phyloP scores from a whole-genome alignment of 2,888 invertebrate species.

The Parnassius smintheus region DNA sequence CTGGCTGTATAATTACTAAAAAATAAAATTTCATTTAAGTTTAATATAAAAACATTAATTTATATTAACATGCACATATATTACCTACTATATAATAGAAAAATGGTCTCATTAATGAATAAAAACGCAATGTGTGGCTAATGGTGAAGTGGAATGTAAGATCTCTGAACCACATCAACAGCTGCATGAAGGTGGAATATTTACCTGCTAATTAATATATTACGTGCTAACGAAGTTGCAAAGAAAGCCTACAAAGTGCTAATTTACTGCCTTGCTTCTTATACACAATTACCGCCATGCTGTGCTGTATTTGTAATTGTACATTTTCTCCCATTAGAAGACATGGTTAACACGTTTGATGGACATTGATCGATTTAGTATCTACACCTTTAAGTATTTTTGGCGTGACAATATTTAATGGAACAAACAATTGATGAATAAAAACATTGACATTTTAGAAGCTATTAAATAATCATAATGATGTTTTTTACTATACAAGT shows the following conservation, averaged over 20 bases:
- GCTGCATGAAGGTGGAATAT: conserved; percentile 2
- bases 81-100: background rate
- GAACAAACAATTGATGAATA: too few species aligned
- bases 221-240: conserved; percentile 18
- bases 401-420: background rate
- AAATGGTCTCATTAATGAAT: background rate
- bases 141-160: background rate
- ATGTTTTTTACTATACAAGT: too few species aligned
- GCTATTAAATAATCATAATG: background rate
- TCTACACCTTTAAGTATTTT: background rate
- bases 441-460: too few species aligned
- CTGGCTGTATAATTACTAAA: too few species aligned
- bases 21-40: too few species aligned
- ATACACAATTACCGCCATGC: conserved; percentile 13
- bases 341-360: conserved; percentile 9
- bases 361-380: conserved; percentile 3
- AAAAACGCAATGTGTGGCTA: background rate
- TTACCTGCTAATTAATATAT: conserved; percentile 23
- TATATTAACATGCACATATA: too few species aligned
- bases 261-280: conserved; percentile 16
- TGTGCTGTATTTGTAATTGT: conserved; percentile 16
- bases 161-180: background rate
- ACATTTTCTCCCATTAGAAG: conserved; percentile 12
- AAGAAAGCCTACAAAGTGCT: conserved; percentile 22
- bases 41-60: too few species aligned